Base-by-base conservation (phyloP, 1,140 invertebrate genomes). In the Portunus trituberculatus region DNA sequence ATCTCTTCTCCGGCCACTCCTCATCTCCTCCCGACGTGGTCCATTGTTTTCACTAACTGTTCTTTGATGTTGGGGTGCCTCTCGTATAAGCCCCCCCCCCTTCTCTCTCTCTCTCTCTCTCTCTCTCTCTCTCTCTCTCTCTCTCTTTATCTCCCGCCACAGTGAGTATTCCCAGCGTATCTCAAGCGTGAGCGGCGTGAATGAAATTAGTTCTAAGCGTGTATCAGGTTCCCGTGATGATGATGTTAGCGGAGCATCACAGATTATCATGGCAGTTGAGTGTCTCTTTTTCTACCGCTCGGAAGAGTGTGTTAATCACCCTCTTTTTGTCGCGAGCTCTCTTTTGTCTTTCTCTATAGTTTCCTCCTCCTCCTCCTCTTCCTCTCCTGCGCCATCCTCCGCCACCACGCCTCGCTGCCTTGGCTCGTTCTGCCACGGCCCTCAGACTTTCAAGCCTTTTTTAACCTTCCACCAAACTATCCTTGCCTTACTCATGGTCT, bases 321-420 rank as follows among this genome's bases (percentile, higher is more conserved):
- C 67, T 76, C 67, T 76, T 76, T 76, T 76, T 76, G 67, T 76
- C 20, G 52, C 52, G 67, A 76, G 20, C 67, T 2, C 67, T 76
- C 25, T n/a, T 76, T 76, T 76, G n/a, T 76, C 16, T 76, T 76
- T n/a, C 67, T 76, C 67, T 8, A 25, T n/a, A 76, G n/a, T 20
- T n/a, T 76, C 67, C 67, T 76, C 67, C n/a, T 76, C 67, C 67
- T 76, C 67, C n/a, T 76, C 67, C 8, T n/a, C n/a, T n/a, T 76
- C 67, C 31, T 87, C 84, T 39, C 84, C n/a, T 39, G n/a, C 31
- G 8, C 84, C 14, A 4, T 46, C 14, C 84, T 87, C 14, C 84
- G 1, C 14, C 84, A 6, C 25, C 87, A n/a, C 25, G 14, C 31
- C 12, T 48, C 87, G 3, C 87, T 8, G 8, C 20, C 45, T n/a